Conservation (phyloP, 2,888 invertebrate genomes). For the Deroplatys truncata region DNA sequence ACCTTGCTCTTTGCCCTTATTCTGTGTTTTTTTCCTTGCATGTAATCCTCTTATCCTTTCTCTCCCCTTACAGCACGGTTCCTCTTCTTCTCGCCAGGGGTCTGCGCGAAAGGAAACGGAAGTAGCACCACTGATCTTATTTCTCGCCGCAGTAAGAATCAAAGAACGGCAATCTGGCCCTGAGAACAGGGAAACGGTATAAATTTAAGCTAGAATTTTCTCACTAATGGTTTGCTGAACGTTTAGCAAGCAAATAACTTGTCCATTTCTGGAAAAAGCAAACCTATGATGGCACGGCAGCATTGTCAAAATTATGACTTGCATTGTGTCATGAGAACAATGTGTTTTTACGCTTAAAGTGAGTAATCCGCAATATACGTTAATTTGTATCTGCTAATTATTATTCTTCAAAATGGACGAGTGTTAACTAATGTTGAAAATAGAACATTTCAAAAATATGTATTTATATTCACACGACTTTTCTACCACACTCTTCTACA, state of each 20-base stretch:
- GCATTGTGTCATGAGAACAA: too few species aligned
- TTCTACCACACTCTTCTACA: too few species aligned
- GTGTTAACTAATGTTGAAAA: too few species aligned
- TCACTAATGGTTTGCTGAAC: neutral
- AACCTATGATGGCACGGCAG: too few species aligned
- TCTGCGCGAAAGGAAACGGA: neutral
- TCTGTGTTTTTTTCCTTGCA: neutral
- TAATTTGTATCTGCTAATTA: too few species aligned
- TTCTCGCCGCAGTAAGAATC: neutral
- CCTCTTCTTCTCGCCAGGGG: neutral
- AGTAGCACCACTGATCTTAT: neutral
- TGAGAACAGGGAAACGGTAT: neutral
- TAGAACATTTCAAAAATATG: too few species aligned
- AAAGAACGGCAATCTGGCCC: neutral
- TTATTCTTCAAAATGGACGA: too few species aligned
- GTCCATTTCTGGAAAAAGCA: neutral
- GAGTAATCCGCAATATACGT: too few species aligned
- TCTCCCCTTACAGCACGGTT: neutral
- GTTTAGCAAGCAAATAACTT: neutral
- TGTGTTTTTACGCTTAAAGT: too few species aligned
- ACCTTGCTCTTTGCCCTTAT: neutral
- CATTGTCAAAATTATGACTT: too few species aligned
- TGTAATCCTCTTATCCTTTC: slow-evolving; percentile 12
- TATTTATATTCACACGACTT: too few species aligned
- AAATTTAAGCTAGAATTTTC: neutral